These are phyloP conservation scores for Osmoderma eremita DNA, from an alignment of 2,888 invertebrate species.

Conservation along the genomic window DNA sequence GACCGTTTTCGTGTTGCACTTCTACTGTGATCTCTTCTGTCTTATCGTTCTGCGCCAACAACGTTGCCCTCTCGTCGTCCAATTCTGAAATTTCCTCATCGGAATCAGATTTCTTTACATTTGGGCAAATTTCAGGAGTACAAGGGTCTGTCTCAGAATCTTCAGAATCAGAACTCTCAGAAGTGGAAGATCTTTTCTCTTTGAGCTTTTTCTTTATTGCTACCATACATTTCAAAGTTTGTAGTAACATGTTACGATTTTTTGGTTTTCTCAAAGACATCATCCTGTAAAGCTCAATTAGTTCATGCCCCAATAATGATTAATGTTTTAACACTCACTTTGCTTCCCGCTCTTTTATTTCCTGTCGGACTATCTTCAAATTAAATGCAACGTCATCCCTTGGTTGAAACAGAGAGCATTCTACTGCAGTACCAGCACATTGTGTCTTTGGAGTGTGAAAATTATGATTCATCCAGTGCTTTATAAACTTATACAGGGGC, in stretches of 20 bases:
- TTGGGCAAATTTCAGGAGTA: neutral
- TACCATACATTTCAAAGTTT: conserved; percentile 55
- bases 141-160: conserved; percentile 31
- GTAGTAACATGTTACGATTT: conserved; percentile 49
- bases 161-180: conserved; percentile 46
- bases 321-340: conserved; percentile 44
- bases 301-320: neutral
- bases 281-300: conserved; percentile 44
- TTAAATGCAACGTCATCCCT: conserved; percentile 52
- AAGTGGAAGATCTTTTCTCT: conserved; percentile 43
- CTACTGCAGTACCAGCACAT: conserved; percentile 49
- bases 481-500: conserved; percentile 50
- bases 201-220: conserved; percentile 52
- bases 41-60: conserved; percentile 8
- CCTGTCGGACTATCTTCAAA: conserved; percentile 48
- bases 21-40: neutral
- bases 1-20: neutral
- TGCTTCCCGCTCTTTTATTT: conserved; percentile 51
- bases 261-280: conserved; percentile 50
- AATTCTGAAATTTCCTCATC: conserved; percentile 26
- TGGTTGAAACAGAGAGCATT: conserved; percentile 51
- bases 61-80: conserved; percentile 15
- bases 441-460: conserved; percentile 42
- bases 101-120: conserved; percentile 17
- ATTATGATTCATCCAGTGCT: conserved; percentile 51